Conservation (phyloP, 2,888 invertebrate genomes). For the Rotaria magnacalcarata region DNA sequence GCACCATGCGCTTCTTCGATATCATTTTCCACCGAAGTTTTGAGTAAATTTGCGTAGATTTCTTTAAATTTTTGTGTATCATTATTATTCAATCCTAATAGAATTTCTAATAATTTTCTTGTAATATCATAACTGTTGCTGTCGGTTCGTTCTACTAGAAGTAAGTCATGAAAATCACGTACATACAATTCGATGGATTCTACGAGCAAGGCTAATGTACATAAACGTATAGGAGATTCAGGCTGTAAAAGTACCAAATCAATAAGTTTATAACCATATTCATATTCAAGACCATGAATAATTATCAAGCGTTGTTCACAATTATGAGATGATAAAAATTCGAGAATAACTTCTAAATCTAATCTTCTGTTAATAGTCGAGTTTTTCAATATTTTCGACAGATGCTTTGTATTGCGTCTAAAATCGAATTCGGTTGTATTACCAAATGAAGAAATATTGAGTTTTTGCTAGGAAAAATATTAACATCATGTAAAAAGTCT, state of each 20-base stretch:
- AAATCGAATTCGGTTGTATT: not conserved
- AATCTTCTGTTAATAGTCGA: not conserved
- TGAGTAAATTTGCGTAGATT: not conserved
- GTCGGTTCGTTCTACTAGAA: not conserved
- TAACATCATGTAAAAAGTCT: too few relatives aligned
- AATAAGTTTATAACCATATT: not conserved
- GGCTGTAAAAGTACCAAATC: not conserved
- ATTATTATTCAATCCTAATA: not conserved
- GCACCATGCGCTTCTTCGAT: not conserved
- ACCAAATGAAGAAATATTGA: not conserved
- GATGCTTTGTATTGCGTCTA: not conserved
- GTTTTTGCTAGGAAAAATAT: not conserved
- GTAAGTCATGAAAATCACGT: slow-evolving; percentile 19
- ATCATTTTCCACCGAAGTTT: not conserved
- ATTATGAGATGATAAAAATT: not conserved
- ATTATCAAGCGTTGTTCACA: not conserved
- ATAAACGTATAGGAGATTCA: not conserved
- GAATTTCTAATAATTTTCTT: not conserved
- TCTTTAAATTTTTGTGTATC: slow-evolving; percentile 20
- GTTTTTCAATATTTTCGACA: not conserved
- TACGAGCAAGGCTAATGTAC: not conserved
- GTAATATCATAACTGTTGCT: not conserved
- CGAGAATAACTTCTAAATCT: slow-evolving; percentile 23
- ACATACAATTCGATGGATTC: not conserved
- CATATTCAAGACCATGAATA: not conserved